phyloP scores from a whole-genome alignment of 2,113 vertebrate species.

The Entosphenus tridentatus region DNA sequence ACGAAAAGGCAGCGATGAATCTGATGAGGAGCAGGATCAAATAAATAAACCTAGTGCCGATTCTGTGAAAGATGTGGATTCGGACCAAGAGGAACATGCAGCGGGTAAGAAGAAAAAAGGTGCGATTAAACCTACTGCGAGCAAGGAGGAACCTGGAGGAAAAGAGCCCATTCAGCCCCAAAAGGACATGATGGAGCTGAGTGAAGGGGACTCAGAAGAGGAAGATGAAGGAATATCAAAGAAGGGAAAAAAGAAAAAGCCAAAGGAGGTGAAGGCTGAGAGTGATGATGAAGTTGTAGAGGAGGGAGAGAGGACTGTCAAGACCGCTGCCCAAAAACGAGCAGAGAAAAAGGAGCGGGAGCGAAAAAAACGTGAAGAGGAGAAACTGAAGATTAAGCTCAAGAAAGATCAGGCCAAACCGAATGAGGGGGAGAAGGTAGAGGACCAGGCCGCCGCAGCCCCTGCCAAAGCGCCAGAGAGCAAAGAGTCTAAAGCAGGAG shows the following conservation, averaged over 20 bases:
- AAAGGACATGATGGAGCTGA: neutral
- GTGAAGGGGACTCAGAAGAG: slow-evolving; percentile 10
- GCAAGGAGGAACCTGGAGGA: too few relatives aligned
- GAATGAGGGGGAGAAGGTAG: slow-evolving; percentile 34
- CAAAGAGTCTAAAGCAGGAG: slow-evolving; percentile 9
- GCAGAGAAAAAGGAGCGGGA: slow-evolving; percentile 93
- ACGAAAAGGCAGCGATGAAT: too few relatives aligned
- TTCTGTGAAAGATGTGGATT: too few relatives aligned
- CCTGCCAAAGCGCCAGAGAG: slow-evolving; percentile 21
- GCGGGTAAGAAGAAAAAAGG: too few relatives aligned
- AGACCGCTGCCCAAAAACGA: slow-evolving; percentile 89
- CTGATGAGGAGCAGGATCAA: too few relatives aligned
- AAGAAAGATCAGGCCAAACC: slow-evolving; percentile 52
- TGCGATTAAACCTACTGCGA: too few relatives aligned
- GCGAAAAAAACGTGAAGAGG: slow-evolving; percentile 64
- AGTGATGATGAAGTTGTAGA: slow-evolving; percentile 25
- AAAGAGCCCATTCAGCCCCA: too few relatives aligned
- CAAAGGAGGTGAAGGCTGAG: slow-evolving; percentile 30
- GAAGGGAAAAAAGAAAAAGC: slow-evolving; percentile 48
- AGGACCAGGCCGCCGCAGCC: slow-evolving; percentile 13
- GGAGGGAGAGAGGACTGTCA: slow-evolving; percentile 41
- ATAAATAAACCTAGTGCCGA: too few relatives aligned
- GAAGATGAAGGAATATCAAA: slow-evolving; percentile 14
- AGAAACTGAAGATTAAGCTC: slow-evolving; percentile 42
- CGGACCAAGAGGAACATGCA: too few relatives aligned